Evolutionary conservation across 2,797 vertebrate genomes (phyloP), one percentile per base, ranked within the genome.

Genomic region (Acanthis flammea): DNA sequence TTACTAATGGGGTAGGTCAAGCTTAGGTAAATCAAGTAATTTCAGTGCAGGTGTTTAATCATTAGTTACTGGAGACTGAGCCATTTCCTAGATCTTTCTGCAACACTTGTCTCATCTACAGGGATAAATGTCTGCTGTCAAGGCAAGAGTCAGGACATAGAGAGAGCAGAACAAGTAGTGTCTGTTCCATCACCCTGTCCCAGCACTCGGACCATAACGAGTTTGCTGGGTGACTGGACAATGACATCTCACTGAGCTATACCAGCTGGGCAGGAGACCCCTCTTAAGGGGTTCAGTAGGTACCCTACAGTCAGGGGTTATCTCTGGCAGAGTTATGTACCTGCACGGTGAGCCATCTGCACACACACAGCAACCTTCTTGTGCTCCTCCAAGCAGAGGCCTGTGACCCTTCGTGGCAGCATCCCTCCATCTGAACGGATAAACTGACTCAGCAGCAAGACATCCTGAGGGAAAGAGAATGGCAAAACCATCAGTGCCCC

Each of bases 261-360:
- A 53, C 17, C 23, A 41, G 2, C 0, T 53, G 24, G 30, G 42
- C 3, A 6, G 39, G 10, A 85, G 31, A 65, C 5, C 7, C 11
- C 19, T 35, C 45, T 67, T 10, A 76, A 67, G 19, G 17, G 33
- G 35, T 25, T 74, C 28, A 42, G 7, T 3, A 63, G 53, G 62
- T 75, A 62, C 7, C 27, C 21, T n/a, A 21, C 15, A 68, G 58
- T 12, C 57, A 53, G 19, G 19, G 22, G 14, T 31, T 88, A 39
- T 61, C 37, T 73, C 31, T 66, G 65, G 48, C 70, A 28, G 30
- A 39, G 31, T 14, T 16, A 76, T 22, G 90, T 96, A 99, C 99
- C 99, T 98, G 99, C 99, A 95, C 99, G 98, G 75, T 99, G 99
- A 76, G 99, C 99, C 99, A 99, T 99, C 97, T 99, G 98, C 86